Percentiles rank a stretch among this genome's conserved stretches.
Evolutionary conservation across 2,888 invertebrate genomes (phyloP).

Genomic region (Polydrusus tereticollis): DNA sequence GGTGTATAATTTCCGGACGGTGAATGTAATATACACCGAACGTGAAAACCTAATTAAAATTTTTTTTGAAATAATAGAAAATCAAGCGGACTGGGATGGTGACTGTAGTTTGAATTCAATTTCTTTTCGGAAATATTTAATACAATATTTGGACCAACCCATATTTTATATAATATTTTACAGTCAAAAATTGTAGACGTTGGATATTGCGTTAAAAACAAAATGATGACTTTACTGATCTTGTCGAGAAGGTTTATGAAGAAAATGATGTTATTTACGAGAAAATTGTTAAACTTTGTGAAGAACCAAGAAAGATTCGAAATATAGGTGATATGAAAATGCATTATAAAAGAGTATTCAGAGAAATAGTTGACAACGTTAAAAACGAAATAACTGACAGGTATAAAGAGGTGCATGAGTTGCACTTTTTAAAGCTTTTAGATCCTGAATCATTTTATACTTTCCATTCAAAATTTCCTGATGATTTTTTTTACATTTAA

Average conservation of each 20-base stretch:
- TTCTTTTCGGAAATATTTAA: background rate
- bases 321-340: too few species aligned
- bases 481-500: too few species aligned
- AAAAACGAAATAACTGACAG: too few species aligned
- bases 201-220: background rate
- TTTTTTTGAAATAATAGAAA: background rate
- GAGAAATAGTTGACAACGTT: too few species aligned
- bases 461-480: too few species aligned
- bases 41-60: background rate
- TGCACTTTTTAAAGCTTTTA: too few species aligned
- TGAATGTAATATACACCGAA: conserved; percentile 12
- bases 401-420: too few species aligned
- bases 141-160: background rate
- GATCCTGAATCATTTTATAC: too few species aligned
- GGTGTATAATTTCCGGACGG: conserved; percentile 37
- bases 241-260: background rate
- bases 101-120: background rate
- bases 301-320: background rate
- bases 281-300: background rate
- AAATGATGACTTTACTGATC: background rate
- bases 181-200: background rate
- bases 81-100: background rate
- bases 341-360: too few species aligned
- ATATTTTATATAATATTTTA: background rate
- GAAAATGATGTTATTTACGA: background rate